phyloP scores from a whole-genome alignment of 2,113 vertebrate species.

The Barbus barbus region DNA sequence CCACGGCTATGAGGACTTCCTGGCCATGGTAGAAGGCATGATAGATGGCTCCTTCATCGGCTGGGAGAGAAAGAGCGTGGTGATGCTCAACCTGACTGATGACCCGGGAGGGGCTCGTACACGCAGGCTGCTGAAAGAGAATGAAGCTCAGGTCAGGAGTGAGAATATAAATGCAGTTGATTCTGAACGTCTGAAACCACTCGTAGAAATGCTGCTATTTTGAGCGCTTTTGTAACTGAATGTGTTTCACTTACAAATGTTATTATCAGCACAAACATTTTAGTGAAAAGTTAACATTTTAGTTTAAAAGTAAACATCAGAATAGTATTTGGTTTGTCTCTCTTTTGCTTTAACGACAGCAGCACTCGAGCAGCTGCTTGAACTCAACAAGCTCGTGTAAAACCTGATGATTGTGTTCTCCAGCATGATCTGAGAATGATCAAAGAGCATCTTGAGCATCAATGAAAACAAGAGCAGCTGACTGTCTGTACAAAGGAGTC shows the following conservation, averaged over 20 bases:
- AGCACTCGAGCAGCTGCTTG: constrained; percentile 5
- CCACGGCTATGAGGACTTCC: constrained; percentile 89
- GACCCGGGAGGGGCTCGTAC: constrained; percentile 80
- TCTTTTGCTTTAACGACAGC: not conserved
- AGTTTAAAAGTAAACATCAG: not conserved
- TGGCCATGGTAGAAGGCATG: constrained; percentile 89
- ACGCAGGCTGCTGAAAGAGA: constrained; percentile 83
- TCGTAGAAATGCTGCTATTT: not conserved
- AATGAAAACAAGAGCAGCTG: not conserved
- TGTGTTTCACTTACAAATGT: not conserved
- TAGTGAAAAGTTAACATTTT: not conserved
- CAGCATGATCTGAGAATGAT: not conserved
- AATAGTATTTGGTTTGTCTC: not conserved
- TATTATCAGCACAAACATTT: not conserved
- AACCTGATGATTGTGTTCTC: constrained; percentile 18
- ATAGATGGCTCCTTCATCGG: constrained; percentile 93
- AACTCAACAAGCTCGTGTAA: not conserved
- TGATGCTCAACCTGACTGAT: constrained; percentile 83
- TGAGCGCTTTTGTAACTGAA: not conserved
- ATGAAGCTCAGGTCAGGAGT: constrained; percentile 82
- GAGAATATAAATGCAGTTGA: not conserved
- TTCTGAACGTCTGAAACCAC: not conserved
- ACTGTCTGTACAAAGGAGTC: not conserved
- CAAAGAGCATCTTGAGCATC: constrained; percentile 23
- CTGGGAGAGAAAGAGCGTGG: constrained; percentile 89